Percentiles rank a stretch among this genome's conserved stretches.
phyloP scores from a whole-genome alignment of 1,140 invertebrate species.

The Drosophila nebulosa region DNA sequence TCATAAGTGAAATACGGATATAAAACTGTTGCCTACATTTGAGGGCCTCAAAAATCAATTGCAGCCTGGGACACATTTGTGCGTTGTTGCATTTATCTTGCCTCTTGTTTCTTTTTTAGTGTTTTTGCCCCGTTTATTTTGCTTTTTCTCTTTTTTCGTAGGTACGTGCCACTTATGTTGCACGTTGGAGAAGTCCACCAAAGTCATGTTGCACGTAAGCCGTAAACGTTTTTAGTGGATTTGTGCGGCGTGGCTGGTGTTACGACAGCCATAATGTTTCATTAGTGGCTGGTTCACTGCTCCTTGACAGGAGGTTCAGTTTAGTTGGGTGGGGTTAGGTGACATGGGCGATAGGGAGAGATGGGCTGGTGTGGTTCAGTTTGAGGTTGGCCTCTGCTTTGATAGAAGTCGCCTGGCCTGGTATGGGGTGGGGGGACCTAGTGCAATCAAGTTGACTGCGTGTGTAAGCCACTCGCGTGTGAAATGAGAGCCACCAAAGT shows the following conservation, averaged over 20 bases:
- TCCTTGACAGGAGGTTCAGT: conserved; percentile 25
- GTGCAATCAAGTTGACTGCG: conserved; percentile 17
- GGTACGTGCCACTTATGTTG: conserved; percentile 70
- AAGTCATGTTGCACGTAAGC: conserved; percentile 65
- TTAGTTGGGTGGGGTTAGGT: not conserved
- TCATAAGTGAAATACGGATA: not conserved
- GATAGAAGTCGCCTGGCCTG: not conserved
- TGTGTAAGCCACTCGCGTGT: conserved; percentile 6
- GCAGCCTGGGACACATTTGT: conserved; percentile 63
- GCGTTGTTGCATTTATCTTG: conserved; percentile 9
- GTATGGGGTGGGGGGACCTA: not conserved
- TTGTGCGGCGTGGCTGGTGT: conserved; percentile 60
- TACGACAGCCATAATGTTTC: conserved; percentile 71
- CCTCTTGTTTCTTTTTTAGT: conserved; percentile 23
- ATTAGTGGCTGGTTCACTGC: conserved; percentile 57
- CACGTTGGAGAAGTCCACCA: conserved; percentile 30
- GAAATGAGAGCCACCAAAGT: conserved; percentile 2
- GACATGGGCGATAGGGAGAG: too few species aligned
- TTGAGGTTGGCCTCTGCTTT: not conserved
- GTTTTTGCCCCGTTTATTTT: not conserved
- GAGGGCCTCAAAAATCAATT: conserved; percentile 58
- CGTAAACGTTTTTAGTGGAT: conserved; percentile 76
- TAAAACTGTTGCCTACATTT: conserved; percentile 18
- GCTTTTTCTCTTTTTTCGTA: not conserved
- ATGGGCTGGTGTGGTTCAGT: not conserved